A percentile compares a stretch with the other conserved stretches of the same genome.
Evolutionary conservation across 1,140 invertebrate species (phyloP).

Genomic region (Heliconius melpomene): DNA sequence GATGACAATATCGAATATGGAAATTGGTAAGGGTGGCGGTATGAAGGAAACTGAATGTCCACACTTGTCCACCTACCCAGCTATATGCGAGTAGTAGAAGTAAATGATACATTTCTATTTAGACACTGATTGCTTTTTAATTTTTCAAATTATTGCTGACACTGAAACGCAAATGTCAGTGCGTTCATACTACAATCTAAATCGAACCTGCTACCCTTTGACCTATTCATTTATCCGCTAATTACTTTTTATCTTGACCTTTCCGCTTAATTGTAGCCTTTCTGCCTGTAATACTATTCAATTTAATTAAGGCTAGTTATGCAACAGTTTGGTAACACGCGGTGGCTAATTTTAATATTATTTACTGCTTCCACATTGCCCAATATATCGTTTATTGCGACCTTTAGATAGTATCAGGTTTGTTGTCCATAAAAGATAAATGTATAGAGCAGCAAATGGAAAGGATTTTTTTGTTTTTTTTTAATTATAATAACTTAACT

Average conservation of each 20-base stretch:
- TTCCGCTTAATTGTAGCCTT: neutral
- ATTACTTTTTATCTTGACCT: slow-evolving; percentile 10
- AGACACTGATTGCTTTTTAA: too few relatives aligned
- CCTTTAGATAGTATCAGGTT: neutral
- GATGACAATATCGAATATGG: too few relatives aligned
- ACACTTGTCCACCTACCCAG: neutral
- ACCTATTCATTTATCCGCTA: neutral
- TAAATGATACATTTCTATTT: too few relatives aligned
- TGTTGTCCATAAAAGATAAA: neutral
- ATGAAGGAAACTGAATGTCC: neutral
- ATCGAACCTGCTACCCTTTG: neutral
- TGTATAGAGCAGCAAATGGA: neutral
- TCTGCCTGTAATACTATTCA: neutral
- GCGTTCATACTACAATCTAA: neutral
- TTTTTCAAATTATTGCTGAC: neutral
- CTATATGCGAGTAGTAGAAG: neutral
- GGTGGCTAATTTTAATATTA: slow-evolving; percentile 1
- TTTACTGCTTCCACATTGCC: neutral
- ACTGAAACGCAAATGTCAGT: neutral
- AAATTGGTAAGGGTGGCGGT: too few relatives aligned
- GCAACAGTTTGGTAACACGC: neutral
- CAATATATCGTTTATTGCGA: neutral
- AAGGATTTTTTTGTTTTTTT: neutral
- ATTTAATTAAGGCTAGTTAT: slow-evolving; percentile 2
- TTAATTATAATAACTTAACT: too few relatives aligned